A percentile compares a stretch with the other conserved stretches of the same genome.
Evolutionary conservation across 2,888 invertebrate genomes (phyloP).

Genomic region (Pristionchus fissidentatus): DNA sequence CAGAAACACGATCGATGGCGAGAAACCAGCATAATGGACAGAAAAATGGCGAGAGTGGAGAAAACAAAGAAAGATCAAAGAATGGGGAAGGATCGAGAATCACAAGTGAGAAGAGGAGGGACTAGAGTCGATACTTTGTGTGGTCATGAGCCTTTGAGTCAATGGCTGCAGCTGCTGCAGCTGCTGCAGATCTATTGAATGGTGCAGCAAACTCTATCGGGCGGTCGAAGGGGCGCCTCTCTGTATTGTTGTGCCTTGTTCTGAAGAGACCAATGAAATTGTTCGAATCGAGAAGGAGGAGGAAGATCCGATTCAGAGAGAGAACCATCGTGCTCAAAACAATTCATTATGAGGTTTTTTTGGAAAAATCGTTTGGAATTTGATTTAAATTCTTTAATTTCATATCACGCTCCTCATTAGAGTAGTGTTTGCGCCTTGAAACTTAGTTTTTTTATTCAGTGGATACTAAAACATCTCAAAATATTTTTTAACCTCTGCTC

Average conservation of each 20-base stretch:
- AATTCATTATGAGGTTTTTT: too few relatives aligned
- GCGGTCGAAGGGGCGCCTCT: constrained; percentile 55
- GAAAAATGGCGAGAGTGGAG: constrained; percentile 13
- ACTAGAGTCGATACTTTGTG: background rate
- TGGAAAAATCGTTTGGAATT: too few relatives aligned
- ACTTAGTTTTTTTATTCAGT: too few relatives aligned
- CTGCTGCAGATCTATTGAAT: constrained; percentile 62
- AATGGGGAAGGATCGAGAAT: background rate
- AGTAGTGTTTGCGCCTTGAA: too few relatives aligned
- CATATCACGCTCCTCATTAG: too few relatives aligned
- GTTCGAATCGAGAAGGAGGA: constrained; percentile 65
- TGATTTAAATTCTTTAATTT: too few relatives aligned
- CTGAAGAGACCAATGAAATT: constrained; percentile 67
- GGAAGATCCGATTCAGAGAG: constrained; percentile 68
- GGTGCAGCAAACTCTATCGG: constrained; percentile 68
- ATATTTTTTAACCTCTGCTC: too few relatives aligned
- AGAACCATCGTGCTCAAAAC: constrained; percentile 68
- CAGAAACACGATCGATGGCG: background rate
- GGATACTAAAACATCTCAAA: too few relatives aligned
- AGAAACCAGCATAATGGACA: background rate
- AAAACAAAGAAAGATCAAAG: background rate
- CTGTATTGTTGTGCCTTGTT: constrained; percentile 21
- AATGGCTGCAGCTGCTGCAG: background rate
- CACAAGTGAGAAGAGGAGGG: background rate
- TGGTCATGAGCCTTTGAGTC: background rate